Conservation (phyloP, 2,888 invertebrate species). For the Fabriciana adippe region DNA sequence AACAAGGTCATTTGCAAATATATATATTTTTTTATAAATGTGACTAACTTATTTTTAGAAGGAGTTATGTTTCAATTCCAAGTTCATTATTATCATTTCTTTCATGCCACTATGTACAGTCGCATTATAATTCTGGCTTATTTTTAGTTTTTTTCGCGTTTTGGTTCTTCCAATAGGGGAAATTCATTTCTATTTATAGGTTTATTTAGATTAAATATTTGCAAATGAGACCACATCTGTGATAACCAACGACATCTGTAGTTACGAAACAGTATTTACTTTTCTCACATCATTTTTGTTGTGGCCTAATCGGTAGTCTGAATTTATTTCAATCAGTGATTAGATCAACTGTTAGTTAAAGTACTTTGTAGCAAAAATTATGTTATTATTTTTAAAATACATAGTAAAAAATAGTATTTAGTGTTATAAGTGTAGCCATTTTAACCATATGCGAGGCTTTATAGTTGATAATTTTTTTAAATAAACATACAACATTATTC, state of each 20-base stretch:
- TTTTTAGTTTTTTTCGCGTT: not conserved
- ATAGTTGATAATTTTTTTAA: not conserved
- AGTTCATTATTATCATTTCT: constrained; percentile 7
- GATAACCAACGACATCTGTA: constrained; percentile 71
- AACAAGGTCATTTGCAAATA: constrained; percentile 70
- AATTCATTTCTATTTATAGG: not conserved
- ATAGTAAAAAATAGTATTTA: not conserved
- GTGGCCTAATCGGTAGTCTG: constrained; percentile 55
- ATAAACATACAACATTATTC: not conserved
- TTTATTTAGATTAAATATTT: constrained; percentile 48
- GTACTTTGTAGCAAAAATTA: not conserved
- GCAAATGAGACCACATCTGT: constrained; percentile 60
- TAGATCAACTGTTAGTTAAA: not conserved
- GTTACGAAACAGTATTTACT: constrained; percentile 76
- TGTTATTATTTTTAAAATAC: not conserved
- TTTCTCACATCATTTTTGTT: constrained; percentile 60
- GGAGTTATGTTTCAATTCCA: not conserved
- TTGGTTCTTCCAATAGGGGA: not conserved
- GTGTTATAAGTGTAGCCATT: too few species aligned
- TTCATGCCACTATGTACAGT: constrained; percentile 8
- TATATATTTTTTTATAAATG: constrained; percentile 14
- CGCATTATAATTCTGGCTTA: not conserved
- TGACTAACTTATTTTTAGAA: constrained; percentile 2
- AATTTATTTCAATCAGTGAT: constrained; percentile 39
- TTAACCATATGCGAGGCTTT: not conserved